Evolutionary conservation across 2,797 vertebrate species (phyloP), one percentile per base, ranked within the genome.

Genomic region (Accipiter badius): DNA sequence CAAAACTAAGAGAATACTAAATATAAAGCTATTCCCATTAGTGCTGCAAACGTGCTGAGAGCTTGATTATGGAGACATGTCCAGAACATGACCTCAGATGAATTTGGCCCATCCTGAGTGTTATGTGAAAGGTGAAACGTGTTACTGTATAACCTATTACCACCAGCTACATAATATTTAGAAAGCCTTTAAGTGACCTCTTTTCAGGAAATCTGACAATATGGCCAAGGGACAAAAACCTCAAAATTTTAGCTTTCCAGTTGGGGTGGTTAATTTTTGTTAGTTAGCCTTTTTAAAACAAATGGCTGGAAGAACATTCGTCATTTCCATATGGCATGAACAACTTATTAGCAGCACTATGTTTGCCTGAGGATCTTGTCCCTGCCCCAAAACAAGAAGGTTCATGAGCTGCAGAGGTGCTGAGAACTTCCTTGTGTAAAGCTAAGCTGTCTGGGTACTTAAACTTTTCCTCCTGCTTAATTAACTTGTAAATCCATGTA

Each of bases 31-130:
- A 89, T 93, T 96, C 90, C 92, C 77, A 58, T 70, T 31, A 89
- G 62, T 76, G 54, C 70, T 82, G 84, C 87, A 94, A 94, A 90
- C 3, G 3, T 90, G 88, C 88, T 2, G 50, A 91, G 88, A 81
- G 91, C 39, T 29, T 86, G 42, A 50, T 87, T 79, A 93, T 2
- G 44, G 65, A 90, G 80, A 92, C 77, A 47, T 2, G 69, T 92
- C 95, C 94, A 96, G 82, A 96, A 89, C 73, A 87, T 62, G 94
- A 94, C 66, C 65, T 94, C 92, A 94, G 79, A 81, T 66, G 42
- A n/a, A 94, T 94, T 9, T 96, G 90, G 92, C 86, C 88, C 69
- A 79, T 95, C 65, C 66, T 3, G 5, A 92, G 70, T 65, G 58
- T 54, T 71, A 49, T 44, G 49, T 95, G 73, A 93, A 89, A 94